Base-by-base conservation (phyloP, 2,113 vertebrate genomes). In the Siniperca knerii region DNA sequence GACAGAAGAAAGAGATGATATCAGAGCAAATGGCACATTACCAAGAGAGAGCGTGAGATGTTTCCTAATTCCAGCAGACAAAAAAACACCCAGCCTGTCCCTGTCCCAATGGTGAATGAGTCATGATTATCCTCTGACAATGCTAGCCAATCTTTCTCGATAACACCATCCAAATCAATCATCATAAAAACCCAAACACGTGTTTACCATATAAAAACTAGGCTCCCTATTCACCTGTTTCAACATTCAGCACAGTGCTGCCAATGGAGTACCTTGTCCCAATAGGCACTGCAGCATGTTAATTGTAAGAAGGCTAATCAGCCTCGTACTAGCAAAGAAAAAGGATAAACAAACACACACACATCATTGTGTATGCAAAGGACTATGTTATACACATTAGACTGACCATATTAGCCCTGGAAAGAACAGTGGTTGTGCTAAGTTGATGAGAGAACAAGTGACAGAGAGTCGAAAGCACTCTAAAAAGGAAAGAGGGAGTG, bases 141-240 rank as follows among this genome's bases (percentile, higher is more conserved):
- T 54, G 70, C 35, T 8, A 33, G 64, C 68, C 78, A 82, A 29
- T 79, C 71, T 84, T 62, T 80, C 72, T 61, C n/a, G 4, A 85
- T 85, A 83, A 69, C 73, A 33, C 77, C 77, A 79, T 90, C 88
- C 82, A 85, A 89, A 89, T 88, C 77, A 88, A 76, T 87, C 85
- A 86, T 73, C 70, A 55, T 48, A 37, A 70, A 87, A 87, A 77
- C 29, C 83, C 84, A 86, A 90, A 89, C 83, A 78, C 79, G 54
- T 83, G 75, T 91, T 71, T 84, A 13, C 42, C 70, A 79, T 83
- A 76, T 66, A 64, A 71, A 73, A 85, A 76, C 55, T 48, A 35
- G 54, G 13, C 37, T 75, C 71, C 46, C 46, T 44, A 20, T 75
- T 86, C 61, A 84, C 75, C 85, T 85, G 69, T 55, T 86, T 79